Conservation (phyloP, 2,113 vertebrate genomes). For the Crotalus tigris region DNA sequence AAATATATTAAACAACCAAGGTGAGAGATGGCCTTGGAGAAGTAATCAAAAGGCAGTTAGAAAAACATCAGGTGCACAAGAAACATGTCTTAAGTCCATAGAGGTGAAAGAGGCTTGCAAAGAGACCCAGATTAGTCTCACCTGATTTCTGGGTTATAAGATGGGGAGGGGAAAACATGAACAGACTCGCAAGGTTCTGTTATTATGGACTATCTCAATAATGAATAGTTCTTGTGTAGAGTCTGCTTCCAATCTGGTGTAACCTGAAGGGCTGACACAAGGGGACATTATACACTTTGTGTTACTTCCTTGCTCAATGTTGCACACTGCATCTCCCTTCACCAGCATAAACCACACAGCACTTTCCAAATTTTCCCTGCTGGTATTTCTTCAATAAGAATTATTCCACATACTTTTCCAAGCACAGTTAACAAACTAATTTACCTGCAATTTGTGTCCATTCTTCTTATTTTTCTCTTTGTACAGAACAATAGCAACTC, state of each 20-base stretch:
- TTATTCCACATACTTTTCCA: background rate
- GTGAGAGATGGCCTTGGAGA: background rate
- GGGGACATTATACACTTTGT: background rate
- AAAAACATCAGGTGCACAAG: background rate
- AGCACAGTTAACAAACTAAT: background rate
- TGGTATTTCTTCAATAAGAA: background rate
- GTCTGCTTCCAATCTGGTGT: background rate
- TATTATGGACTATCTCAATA: background rate
- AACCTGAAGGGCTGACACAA: background rate
- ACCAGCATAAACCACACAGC: background rate
- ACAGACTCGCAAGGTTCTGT: background rate
- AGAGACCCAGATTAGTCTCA: background rate
- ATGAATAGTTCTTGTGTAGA: background rate
- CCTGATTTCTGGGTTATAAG: background rate
- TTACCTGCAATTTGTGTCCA: background rate
- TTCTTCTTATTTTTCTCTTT: background rate
- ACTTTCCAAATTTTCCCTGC: background rate
- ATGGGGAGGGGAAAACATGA: background rate
- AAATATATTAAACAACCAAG: background rate
- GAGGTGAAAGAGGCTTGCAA: background rate
- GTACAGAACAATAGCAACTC: background rate
- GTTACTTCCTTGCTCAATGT: background rate
- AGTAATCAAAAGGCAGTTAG: background rate
- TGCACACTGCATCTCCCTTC: background rate
- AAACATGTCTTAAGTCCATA: background rate